These are phyloP conservation scores for Lepidonotus clava DNA, from an alignment of 2,888 invertebrate species.

Conservation along the genomic window DNA sequence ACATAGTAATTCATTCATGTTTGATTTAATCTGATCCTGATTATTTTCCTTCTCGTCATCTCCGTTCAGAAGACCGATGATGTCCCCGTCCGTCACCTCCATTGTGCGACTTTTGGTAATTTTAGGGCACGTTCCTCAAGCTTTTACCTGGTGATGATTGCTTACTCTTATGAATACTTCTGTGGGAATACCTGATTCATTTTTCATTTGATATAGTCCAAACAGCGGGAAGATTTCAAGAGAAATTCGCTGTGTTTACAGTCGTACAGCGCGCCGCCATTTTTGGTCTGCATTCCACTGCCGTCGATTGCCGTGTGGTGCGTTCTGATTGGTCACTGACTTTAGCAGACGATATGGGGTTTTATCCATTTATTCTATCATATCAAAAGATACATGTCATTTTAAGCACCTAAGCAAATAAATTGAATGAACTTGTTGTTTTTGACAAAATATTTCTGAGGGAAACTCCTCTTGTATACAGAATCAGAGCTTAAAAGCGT, in stretches of 20 bases:
- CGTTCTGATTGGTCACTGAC: background rate
- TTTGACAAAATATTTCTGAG: no score
- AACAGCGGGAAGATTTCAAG: background rate
- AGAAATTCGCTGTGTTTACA: conserved; percentile 9
- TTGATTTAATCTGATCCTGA: background rate
- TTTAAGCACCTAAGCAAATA: no score
- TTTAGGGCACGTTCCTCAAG: background rate
- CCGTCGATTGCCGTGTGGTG: no score
- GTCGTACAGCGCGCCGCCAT: conserved; percentile 50
- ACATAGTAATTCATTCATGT: conserved; percentile 17
- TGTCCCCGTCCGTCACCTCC: background rate
- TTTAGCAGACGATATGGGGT: background rate
- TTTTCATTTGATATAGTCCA: background rate
- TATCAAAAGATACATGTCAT: background rate
- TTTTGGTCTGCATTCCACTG: conserved; percentile 16
- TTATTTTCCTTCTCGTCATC: conserved; percentile 34
- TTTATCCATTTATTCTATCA: background rate
- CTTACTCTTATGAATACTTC: no score
- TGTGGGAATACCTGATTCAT: no score
- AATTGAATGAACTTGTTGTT: no score
- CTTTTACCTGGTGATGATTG: no score
- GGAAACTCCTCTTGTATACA: no score
- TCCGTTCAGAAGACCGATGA: background rate
- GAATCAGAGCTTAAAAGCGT: no score
- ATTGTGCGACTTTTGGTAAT: background rate